Evolutionary conservation across 2,888 invertebrate genomes (phyloP), one percentile per base, ranked within the genome.

Genomic region (Odontothrips loti): DNA sequence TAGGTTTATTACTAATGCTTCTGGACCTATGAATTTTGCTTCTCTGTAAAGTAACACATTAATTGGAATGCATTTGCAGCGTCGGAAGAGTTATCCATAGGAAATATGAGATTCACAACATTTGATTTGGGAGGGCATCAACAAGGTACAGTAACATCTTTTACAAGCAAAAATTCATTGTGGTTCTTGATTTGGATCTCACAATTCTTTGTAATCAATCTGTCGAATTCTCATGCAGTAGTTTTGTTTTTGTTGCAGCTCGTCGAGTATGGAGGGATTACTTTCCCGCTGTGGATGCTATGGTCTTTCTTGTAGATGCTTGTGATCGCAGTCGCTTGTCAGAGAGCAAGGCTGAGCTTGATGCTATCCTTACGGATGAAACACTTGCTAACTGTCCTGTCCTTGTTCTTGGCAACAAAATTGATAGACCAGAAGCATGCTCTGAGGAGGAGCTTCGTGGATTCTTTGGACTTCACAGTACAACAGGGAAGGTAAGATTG

Each of bases 1-100:
- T 91, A 88, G 43, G 23, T 27, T 17, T 20, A 58, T 20, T 20
- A 15, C 15, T 58, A 6, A 58, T 15, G 15, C 58, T 58, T 58
- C 20, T 15, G 58, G 3, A 43, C 34, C 34, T 43, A 2, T 43
- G 6, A 43, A 43, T 58, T 58, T 58, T 20, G 17, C 20, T 6
- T 9, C 20, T 58, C 58, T 58, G 15, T 58, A 20, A 9, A 58
- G 58, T 15, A 2, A 43, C 2, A 6, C 20, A 6, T 15, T 58
- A 20, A 4, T 58, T 15, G 23, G 10, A 34, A 0, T 79, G n/a
- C 43, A 12, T 47, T 15, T 79, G 12, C 80, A 80, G 51, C 81
- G 20, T 81, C 81, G 4, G 81, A 81, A 79, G 81, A 81, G 51
- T 80, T 81, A 79, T 79, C 79, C 23, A 79, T 81, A 1, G 81